Percentiles rank a stretch among this genome's conserved stretches.
Conservation (phyloP, 2,888 invertebrate genomes). For the Cecidostiba fungosa region DNA sequence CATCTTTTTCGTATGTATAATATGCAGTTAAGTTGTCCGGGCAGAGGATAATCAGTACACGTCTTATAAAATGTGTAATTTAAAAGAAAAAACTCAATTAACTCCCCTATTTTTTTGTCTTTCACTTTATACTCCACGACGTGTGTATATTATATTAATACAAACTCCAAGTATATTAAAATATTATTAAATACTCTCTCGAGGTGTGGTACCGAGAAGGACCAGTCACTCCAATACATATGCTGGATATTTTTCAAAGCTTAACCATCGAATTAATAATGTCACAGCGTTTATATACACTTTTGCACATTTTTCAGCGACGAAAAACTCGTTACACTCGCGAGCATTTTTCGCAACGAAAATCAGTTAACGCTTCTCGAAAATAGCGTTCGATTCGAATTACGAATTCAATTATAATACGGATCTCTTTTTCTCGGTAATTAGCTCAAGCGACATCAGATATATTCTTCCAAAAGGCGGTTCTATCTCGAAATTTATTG, state of each 20-base stretch:
- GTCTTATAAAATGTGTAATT: slow-evolving; percentile 10
- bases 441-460: too few relatives aligned
- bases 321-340: too few relatives aligned
- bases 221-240: background rate
- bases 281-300: too few relatives aligned
- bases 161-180: background rate
- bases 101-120: background rate
- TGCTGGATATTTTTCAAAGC: too few relatives aligned
- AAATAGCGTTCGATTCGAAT: too few relatives aligned
- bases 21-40: slow-evolving; percentile 13
- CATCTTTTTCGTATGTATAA: background rate
- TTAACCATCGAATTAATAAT: too few relatives aligned
- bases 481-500: background rate
- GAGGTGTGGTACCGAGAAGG: background rate
- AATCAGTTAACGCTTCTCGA: too few relatives aligned
- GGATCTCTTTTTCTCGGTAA: too few relatives aligned
- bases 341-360: too few relatives aligned
- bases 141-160: background rate
- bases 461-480: background rate
- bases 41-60: slow-evolving; percentile 6
- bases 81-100: slow-evolving; percentile 15
- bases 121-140: background rate
- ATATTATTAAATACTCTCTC: background rate
- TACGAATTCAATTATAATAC: too few relatives aligned
- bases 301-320: too few relatives aligned